A percentile compares a stretch with the other conserved stretches of the same genome.
phyloP scores from a whole-genome alignment of 1,140 invertebrate genomes.

The Doryteuthis pealeii region DNA sequence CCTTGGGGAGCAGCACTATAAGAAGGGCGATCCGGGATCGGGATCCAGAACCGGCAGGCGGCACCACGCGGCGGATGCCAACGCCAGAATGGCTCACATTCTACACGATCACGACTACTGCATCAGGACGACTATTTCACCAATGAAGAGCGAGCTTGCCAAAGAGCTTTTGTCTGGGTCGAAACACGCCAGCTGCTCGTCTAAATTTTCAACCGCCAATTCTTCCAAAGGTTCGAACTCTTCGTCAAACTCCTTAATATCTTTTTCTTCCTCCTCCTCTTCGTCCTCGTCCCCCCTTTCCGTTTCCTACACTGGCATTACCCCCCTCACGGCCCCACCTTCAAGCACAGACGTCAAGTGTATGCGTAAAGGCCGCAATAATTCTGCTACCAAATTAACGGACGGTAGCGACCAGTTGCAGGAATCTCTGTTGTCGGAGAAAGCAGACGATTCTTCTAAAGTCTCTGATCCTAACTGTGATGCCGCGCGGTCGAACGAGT shows the following conservation, averaged over 20 bases:
- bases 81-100: constrained; percentile 8
- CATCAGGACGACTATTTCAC: constrained; percentile 23
- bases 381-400: neutral
- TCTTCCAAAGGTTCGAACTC: neutral
- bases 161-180: constrained; percentile 11
- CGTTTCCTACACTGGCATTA: no score
- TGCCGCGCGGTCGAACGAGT: constrained; percentile 32
- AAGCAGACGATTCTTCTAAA: constrained; percentile 5
- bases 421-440: neutral
- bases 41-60: neutral
- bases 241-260: neutral
- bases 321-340: no score
- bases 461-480: constrained; percentile 36
- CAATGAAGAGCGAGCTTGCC: constrained; percentile 16
- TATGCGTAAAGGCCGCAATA: constrained; percentile 18
- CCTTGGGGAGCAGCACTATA: constrained; percentile 11
- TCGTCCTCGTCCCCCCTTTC: no score
- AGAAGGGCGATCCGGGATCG: constrained; percentile 24
- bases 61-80: neutral
- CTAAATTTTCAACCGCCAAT: constrained; percentile 15
- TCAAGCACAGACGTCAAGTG: constrained; percentile 21
- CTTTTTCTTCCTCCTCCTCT: neutral
- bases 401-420: neutral
- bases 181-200: constrained; percentile 13
- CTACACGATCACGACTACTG: constrained; percentile 56